Evolutionary conservation across 2,888 invertebrate genomes (phyloP), one percentile per base, ranked within the genome.

Genomic region (Amiota minor): DNA sequence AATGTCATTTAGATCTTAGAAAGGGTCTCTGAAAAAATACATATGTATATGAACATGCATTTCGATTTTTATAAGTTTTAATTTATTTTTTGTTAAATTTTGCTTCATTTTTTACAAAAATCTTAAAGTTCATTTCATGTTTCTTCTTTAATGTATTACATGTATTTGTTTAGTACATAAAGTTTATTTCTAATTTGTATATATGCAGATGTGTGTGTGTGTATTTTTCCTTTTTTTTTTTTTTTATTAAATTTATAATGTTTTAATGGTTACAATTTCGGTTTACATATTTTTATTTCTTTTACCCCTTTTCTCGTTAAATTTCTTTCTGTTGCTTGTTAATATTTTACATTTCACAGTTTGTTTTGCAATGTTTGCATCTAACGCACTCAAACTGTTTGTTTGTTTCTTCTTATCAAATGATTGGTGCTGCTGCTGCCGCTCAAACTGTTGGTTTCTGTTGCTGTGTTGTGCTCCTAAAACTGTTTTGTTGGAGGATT

Each of bases 111-210:
- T 79, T 76, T 76, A 77, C 77, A 78, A 77, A 77, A 77, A 72
- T 71, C 67, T 64, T 62, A 72, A 73, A 79, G 74, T 74, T 75
- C 75, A 59, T 18, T 67, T 70, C 71, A 74, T 74, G 53, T 50
- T 72, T 18, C 75, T 75, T 64, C 18, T 18, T 74, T 45, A 68
- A 76, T 69, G 64, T 78, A 72, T 72, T 73, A 72, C 62, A 56
- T 76, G 78, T 56, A 64, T 46, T 71, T 76, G 75, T 68, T 73
- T 74, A 80, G 79, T 80, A 80, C 76, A 82, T 73, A 72, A 76
- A 75, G n/a, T 47, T 62, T 67, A 77, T 78, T 74, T 75, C 75
- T 79, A 62, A 65, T 75, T 49, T 77, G 76, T 78, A 73, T 72
- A 75, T 67, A 77, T 82, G 77, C 75, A 78, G 74, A 75, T 76